Conservation (phyloP, 2,888 invertebrate species). For the Epistrophe eligans region DNA sequence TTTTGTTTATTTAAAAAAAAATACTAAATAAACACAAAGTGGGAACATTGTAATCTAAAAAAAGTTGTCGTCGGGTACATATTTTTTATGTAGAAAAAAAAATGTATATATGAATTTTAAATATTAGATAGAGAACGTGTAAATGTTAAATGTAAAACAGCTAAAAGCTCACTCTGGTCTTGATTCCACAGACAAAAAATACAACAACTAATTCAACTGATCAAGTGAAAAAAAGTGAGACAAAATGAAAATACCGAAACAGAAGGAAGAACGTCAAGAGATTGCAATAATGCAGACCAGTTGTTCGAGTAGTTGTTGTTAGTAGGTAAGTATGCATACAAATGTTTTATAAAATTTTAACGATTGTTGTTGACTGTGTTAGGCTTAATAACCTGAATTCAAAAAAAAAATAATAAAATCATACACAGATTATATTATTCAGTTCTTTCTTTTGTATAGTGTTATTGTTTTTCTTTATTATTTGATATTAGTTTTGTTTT, state of each 20-base stretch:
- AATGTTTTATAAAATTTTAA: conserved; percentile 60
- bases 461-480: conserved; percentile 21
- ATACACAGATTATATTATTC: not conserved
- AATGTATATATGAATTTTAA: conserved; percentile 7
- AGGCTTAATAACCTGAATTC: conserved; percentile 67
- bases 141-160: conserved; percentile 8
- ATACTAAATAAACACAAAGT: conserved; percentile 28
- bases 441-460: conserved; percentile 3
- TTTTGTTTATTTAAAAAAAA: too few relatives aligned
- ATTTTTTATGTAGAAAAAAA: conserved; percentile 14
- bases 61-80: conserved; percentile 48
- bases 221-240: conserved; percentile 4
- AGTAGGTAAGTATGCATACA: conserved; percentile 38
- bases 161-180: conserved; percentile 18
- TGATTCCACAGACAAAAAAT: not conserved
- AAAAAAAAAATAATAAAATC: conserved; percentile 15
- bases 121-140: conserved; percentile 24
- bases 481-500: conserved; percentile 27
- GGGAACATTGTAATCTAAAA: conserved; percentile 47
- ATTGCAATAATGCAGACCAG: conserved; percentile 58
- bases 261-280: conserved; percentile 38
- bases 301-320: conserved; percentile 2
- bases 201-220: conserved; percentile 8
- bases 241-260: not conserved
- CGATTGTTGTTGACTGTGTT: conserved; percentile 44